phyloP scores from a whole-genome alignment of 2,888 invertebrate genomes.

The Catocala fraxini region DNA sequence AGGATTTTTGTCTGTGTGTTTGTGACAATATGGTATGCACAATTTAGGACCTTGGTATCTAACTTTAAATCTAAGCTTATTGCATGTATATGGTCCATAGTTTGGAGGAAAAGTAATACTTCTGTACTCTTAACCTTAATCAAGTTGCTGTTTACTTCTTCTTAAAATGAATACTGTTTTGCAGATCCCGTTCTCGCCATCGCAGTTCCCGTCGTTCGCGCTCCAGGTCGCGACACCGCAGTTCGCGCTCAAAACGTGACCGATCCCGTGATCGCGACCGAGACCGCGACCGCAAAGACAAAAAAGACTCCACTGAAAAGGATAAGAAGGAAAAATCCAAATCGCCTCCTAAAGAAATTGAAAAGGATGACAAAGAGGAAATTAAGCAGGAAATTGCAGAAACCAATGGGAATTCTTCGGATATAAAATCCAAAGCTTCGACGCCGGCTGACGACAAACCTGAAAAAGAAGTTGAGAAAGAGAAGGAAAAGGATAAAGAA shows the following conservation, averaged over 20 bases:
- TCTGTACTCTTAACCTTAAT: no score
- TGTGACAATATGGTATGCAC: no score
- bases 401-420: constrained; percentile 69
- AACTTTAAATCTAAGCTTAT: no score
- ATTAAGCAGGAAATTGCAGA: constrained; percentile 66
- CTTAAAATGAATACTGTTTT: constrained; percentile 13
- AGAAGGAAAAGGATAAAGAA: constrained; percentile 44
- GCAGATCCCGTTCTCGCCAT: constrained; percentile 86
- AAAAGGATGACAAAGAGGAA: constrained; percentile 70
- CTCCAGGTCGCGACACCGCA: constrained; percentile 85
- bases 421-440: constrained; percentile 70
- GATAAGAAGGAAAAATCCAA: constrained; percentile 75
- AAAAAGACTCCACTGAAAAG: constrained; percentile 64
- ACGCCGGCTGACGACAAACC: constrained; percentile 69
- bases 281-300: constrained; percentile 67
- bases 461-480: constrained; percentile 48
- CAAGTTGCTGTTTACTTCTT: background rate
- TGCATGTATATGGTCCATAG: no score
- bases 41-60: no score
- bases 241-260: constrained; percentile 84
- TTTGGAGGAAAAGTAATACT: no score
- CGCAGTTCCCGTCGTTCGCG: constrained; percentile 87
- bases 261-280: constrained; percentile 71
- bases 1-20: no score
- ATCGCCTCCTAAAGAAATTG: constrained; percentile 64